These are phyloP conservation scores for Sebastes matsubarae DNA, from an alignment of 2,797 vertebrate genomes.

Conservation along the genomic window DNA sequence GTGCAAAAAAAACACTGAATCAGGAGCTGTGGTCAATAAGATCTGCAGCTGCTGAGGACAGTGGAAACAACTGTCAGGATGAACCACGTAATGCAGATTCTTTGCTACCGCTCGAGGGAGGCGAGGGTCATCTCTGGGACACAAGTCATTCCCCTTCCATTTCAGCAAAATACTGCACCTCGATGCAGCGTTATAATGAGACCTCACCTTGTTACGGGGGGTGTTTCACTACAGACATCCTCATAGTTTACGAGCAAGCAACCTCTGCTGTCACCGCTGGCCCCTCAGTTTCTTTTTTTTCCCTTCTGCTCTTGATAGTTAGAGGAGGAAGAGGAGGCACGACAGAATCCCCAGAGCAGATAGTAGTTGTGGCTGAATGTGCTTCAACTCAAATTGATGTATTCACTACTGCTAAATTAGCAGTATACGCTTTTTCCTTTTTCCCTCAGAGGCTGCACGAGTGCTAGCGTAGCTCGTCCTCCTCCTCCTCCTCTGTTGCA, in stretches of 20 bases:
- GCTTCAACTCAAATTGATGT: constrained; percentile 40
- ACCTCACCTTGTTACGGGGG: constrained; percentile 10
- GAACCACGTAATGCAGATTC: constrained; percentile 37
- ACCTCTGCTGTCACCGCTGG: constrained; percentile 11
- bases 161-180: constrained; percentile 1
- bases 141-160: constrained; percentile 6
- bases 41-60: constrained; percentile 56
- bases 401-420: constrained; percentile 48
- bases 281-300: neutral
- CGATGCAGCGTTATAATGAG: constrained; percentile 6
- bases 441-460: constrained; percentile 20
- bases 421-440: neutral
- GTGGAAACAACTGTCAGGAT: constrained; percentile 48
- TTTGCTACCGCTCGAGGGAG: constrained; percentile 28
- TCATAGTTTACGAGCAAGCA: neutral
- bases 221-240: neutral
- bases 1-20: constrained; percentile 44
- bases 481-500: constrained; percentile 28
- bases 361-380: constrained; percentile 24
- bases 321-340: neutral
- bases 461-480: constrained; percentile 5
- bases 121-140: constrained; percentile 25
- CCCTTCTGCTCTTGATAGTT: constrained; percentile 18
- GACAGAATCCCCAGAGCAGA: constrained; percentile 22
- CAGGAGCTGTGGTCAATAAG: constrained; percentile 38